phyloP scores from a whole-genome alignment of 2,113 vertebrate genomes.

The Chlorodrepanis virens region DNA sequence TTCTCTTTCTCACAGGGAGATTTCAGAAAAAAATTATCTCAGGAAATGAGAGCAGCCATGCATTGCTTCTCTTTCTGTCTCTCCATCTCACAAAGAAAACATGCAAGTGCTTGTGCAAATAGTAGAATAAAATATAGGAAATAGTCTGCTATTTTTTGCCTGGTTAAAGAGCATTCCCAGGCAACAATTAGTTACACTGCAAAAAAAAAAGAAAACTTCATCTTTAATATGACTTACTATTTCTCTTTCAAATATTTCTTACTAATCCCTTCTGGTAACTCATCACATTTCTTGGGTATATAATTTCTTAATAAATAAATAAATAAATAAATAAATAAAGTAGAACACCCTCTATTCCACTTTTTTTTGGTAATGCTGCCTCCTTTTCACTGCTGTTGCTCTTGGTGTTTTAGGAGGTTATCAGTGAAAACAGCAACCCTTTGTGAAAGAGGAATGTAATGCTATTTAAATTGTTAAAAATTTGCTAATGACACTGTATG shows the following conservation, averaged over 20 bases:
- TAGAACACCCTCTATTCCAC: background rate
- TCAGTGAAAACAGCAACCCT: background rate
- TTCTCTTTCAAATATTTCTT: background rate
- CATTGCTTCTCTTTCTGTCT: background rate
- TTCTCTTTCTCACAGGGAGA: background rate
- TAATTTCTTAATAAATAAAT: background rate
- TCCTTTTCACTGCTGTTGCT: background rate
- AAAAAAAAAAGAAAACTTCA: background rate
- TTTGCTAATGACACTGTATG: background rate
- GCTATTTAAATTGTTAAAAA: background rate
- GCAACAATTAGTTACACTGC: background rate
- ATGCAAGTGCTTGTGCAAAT: background rate
- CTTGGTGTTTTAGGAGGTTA: background rate
- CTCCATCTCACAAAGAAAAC: background rate
- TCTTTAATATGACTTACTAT: background rate
- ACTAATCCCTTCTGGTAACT: background rate
- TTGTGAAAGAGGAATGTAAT: background rate
- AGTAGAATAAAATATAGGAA: background rate
- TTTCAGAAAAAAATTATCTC: background rate
- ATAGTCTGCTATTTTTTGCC: background rate
- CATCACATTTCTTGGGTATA: background rate
- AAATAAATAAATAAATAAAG: rapidly evolving
- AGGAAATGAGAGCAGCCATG: background rate
- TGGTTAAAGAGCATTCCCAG: background rate
- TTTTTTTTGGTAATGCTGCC: background rate